Conservation (phyloP, 2,797 vertebrate genomes). For the Tachyglossus aculeatus region DNA sequence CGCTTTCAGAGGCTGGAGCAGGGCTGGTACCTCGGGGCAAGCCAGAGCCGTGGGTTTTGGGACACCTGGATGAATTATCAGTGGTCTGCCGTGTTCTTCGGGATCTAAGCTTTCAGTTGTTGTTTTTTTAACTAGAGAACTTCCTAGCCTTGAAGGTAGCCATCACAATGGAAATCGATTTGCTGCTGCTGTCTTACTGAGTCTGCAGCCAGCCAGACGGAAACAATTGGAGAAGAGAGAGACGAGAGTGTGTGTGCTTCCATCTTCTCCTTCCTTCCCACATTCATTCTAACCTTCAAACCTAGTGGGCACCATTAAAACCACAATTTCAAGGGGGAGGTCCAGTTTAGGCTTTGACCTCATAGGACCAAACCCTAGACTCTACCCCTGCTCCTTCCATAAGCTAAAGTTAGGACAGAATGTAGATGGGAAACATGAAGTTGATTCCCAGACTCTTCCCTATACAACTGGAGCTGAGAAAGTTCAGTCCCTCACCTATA, state of each 20-base stretch:
- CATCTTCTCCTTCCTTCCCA: background rate
- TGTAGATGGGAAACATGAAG: background rate
- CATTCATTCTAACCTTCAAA: background rate
- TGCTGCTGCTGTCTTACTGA: accelerated
- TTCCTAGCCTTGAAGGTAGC: background rate
- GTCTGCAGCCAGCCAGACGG: background rate
- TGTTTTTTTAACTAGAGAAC: background rate
- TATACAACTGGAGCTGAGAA: background rate
- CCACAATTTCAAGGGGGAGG: background rate
- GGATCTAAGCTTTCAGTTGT: background rate
- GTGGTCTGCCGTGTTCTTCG: background rate
- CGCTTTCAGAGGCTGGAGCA: constrained; percentile 13
- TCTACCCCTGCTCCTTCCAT: background rate
- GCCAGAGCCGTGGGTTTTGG: background rate
- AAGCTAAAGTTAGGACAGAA: background rate
- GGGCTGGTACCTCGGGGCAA: background rate
- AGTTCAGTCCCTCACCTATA: background rate
- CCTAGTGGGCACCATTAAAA: background rate
- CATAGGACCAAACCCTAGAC: background rate
- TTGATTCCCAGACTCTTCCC: background rate
- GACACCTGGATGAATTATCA: background rate
- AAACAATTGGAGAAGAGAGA: background rate
- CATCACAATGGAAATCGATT: accelerated
- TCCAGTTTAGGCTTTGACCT: no score
- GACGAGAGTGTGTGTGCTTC: background rate